Conservation (phyloP, 2,888 invertebrate genomes). For the Augochlorella aurata region DNA sequence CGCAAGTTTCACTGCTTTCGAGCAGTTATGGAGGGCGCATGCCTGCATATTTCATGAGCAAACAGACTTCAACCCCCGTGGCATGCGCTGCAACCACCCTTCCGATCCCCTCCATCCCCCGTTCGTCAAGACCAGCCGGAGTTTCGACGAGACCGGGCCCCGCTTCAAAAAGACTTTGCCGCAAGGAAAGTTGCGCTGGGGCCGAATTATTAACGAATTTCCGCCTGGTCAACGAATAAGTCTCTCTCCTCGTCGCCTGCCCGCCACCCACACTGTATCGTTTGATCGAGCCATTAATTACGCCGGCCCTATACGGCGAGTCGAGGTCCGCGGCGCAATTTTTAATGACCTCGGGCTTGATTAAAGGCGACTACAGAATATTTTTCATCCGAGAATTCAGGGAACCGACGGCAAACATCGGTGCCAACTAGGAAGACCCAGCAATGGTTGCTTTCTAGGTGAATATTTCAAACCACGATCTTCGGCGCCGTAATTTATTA, state of each 20-base stretch:
- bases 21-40: conserved; percentile 77
- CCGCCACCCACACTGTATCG: neutral
- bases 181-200: conserved; percentile 43
- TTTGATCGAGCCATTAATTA: conserved; percentile 51
- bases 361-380: neutral
- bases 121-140: conserved; percentile 43
- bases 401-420: neutral
- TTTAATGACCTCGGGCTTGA: conserved; percentile 18
- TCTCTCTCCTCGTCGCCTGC: conserved; percentile 7
- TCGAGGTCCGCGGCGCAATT: neutral
- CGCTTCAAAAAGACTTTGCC: conserved; percentile 62
- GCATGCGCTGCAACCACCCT: conserved; percentile 63
- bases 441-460: no score
- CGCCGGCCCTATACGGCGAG: neutral
- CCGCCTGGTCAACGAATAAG: conserved; percentile 53
- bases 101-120: neutral
- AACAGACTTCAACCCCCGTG: conserved; percentile 76
- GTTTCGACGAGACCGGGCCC: conserved; percentile 52
- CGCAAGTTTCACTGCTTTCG: conserved; percentile 76
- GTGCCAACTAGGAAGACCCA: neutral
- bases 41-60: conserved; percentile 81
- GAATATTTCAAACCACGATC: no score
- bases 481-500: no score
- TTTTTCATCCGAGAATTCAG: neutral
- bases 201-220: conserved; percentile 59